These are phyloP conservation scores for Chrysopilus asiliformis DNA, from an alignment of 2,888 invertebrate species.

Conservation along the genomic window DNA sequence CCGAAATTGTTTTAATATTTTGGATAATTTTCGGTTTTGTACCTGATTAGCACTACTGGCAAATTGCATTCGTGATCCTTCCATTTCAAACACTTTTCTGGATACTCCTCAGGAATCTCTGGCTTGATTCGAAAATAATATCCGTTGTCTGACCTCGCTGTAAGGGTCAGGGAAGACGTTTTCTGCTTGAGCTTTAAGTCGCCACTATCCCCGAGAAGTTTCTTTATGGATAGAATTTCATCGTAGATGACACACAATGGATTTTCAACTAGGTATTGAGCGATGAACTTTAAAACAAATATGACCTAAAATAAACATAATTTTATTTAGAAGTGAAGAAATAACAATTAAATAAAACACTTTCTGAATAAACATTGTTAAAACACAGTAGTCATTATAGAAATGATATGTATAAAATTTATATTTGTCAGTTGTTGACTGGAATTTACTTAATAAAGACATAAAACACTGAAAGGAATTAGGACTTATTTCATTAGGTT, in stretches of 20 bases:
- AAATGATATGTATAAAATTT: no score
- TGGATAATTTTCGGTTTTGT: no score
- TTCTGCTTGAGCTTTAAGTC: slow-evolving; percentile 55
- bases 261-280: slow-evolving; percentile 53
- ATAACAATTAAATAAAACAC: no score
- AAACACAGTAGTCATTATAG: no score
- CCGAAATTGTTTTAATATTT: no score
- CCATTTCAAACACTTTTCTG: slow-evolving; percentile 36
- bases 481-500: no score
- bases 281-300: slow-evolving; percentile 44
- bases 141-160: slow-evolving; percentile 41
- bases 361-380: no score
- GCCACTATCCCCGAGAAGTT: slow-evolving; percentile 37
- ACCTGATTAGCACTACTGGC: slow-evolving; percentile 44
- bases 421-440: no score
- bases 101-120: slow-evolving; percentile 51
- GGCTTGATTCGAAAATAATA: slow-evolving; percentile 49
- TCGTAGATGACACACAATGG: slow-evolving; percentile 58
- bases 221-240: slow-evolving; percentile 49
- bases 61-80: slow-evolving; percentile 50
- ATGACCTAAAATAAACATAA: slow-evolving; percentile 36
- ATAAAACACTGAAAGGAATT: no score
- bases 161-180: slow-evolving; percentile 43
- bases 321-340: no score
- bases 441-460: no score